Evolutionary conservation across 2,797 vertebrate species (phyloP).

Genomic region (Poecilia gillii): DNA sequence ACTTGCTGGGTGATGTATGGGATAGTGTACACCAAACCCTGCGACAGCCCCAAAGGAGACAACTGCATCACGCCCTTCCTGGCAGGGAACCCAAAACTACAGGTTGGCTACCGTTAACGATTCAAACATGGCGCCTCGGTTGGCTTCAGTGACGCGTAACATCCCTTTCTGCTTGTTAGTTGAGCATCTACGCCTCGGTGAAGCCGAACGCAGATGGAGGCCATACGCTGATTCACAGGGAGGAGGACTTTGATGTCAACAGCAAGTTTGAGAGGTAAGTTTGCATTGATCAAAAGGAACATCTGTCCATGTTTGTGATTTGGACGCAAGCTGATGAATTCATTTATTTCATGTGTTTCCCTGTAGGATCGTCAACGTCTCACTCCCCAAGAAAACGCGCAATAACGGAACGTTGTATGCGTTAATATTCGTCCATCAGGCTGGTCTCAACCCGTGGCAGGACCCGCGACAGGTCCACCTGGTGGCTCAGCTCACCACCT

Average conservation of each 20-base stretch:
- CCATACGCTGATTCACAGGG: slow-evolving; percentile 90
- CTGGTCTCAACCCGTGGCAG: slow-evolving; percentile 89
- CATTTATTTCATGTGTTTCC: background rate
- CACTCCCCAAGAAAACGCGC: slow-evolving; percentile 94
- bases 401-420: slow-evolving; percentile 95
- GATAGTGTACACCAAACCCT: slow-evolving; percentile 95
- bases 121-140: background rate
- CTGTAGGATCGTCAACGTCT: slow-evolving; percentile 91
- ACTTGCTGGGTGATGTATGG: slow-evolving; percentile 99
- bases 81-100: slow-evolving; percentile 87
- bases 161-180: slow-evolving; percentile 66
- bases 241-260: slow-evolving; percentile 91
- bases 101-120: slow-evolving; percentile 77
- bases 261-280: slow-evolving; percentile 92
- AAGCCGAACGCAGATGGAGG: slow-evolving; percentile 87
- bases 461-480: slow-evolving; percentile 92
- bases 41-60: slow-evolving; percentile 72
- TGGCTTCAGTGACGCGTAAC: background rate
- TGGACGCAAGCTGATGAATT: background rate
- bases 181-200: slow-evolving; percentile 90
- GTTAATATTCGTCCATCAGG: slow-evolving; percentile 93
- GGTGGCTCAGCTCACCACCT: slow-evolving; percentile 92
- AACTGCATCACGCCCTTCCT: slow-evolving; percentile 90
- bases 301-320: background rate
- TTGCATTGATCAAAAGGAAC: background rate